Evolutionary conservation across 2,113 vertebrate genomes (phyloP).

Genomic region (Oncorhynchus kisutch): DNA sequence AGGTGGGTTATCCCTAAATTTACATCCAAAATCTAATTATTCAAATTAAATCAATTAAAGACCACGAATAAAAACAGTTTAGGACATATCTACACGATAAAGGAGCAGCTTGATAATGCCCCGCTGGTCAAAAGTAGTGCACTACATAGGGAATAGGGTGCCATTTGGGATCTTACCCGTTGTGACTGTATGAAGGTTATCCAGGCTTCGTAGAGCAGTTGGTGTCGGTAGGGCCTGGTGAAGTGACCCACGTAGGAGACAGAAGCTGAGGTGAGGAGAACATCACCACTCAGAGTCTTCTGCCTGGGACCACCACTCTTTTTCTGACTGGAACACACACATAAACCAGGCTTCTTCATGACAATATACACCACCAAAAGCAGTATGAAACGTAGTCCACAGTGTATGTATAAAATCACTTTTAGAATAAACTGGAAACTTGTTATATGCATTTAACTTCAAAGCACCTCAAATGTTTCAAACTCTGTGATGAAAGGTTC

Average conservation of each 20-base stretch:
- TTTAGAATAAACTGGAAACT: background rate
- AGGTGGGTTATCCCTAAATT: too few species aligned
- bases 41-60: too few species aligned
- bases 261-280: conserved; percentile 76
- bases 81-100: background rate
- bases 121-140: background rate
- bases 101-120: background rate
- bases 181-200: conserved; percentile 76
- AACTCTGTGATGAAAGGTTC: background rate
- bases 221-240: conserved; percentile 67
- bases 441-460: background rate
- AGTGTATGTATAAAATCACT: too few species aligned
- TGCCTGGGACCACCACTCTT: conserved; percentile 73
- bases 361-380: background rate
- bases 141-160: background rate
- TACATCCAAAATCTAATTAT: too few species aligned
- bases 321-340: conserved; percentile 79
- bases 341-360: too few species aligned
- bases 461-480: conserved; percentile 4
- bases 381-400: too few species aligned
- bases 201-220: conserved; percentile 71
- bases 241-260: conserved; percentile 80
- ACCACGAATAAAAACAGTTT: too few species aligned
- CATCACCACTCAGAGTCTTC: conserved; percentile 73
- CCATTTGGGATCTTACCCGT: conserved; percentile 56